A percentile compares a stretch with the other conserved stretches of the same genome.
phyloP scores from a whole-genome alignment of 2,797 vertebrate genomes.

The Pangasius krempfi region DNA sequence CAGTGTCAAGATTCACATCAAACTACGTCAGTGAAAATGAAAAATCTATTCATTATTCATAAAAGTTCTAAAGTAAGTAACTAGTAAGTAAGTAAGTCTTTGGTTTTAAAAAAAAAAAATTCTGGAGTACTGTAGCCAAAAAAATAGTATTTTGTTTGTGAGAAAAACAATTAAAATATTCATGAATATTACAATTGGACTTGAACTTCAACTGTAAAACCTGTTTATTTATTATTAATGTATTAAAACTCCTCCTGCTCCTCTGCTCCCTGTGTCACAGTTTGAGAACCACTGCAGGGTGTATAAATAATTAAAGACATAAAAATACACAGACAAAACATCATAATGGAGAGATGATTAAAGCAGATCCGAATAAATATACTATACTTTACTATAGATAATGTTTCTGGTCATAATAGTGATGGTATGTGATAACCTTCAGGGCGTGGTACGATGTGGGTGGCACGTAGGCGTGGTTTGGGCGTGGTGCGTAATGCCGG shows the following conservation, averaged over 20 bases:
- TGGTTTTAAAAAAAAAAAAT: neutral
- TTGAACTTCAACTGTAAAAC: neutral
- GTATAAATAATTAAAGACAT: neutral
- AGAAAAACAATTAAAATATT: neutral
- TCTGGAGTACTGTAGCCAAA: neutral
- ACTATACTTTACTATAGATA: neutral
- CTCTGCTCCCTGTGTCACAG: constrained; percentile 4
- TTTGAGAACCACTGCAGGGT: neutral
- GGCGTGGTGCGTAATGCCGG: constrained; percentile 69
- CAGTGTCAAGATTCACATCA: neutral
- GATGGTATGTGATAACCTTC: constrained; percentile 71
- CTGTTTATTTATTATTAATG: neutral
- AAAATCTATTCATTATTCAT: neutral
- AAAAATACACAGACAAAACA: neutral
- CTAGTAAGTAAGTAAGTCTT: neutral
- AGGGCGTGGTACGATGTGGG: constrained; percentile 68
- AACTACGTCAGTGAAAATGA: neutral
- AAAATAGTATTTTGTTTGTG: neutral
- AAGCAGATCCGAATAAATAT: neutral
- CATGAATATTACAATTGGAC: neutral
- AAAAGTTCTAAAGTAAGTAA: neutral
- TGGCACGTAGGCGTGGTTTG: constrained; percentile 73
- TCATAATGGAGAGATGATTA: neutral
- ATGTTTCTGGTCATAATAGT: neutral
- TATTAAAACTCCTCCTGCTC: neutral